These are phyloP conservation scores for Setipinna tenuifilis DNA, from an alignment of 2,797 vertebrate genomes.

Conservation along the genomic window DNA sequence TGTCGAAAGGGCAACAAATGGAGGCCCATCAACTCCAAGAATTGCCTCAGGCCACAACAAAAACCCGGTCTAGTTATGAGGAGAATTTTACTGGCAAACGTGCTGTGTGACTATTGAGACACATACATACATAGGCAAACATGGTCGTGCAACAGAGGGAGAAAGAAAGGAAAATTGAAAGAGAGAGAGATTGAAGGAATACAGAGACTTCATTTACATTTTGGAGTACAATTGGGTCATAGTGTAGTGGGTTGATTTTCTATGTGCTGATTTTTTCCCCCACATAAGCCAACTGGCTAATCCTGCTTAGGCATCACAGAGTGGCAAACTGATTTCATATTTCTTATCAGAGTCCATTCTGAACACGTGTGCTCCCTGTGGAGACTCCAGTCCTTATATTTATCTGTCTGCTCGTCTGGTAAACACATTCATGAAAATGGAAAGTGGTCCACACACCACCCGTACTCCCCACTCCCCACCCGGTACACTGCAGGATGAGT, in stretches of 20 bases:
- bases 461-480: not conserved
- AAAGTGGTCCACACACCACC: not conserved
- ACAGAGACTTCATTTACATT: slow-evolving; percentile 6
- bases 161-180: not conserved
- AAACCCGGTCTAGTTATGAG: slow-evolving; percentile 62
- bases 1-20: slow-evolving; percentile 67
- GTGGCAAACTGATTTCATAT: slow-evolving; percentile 17
- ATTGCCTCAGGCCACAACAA: slow-evolving; percentile 69
- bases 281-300: slow-evolving; percentile 14
- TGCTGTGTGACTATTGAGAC: slow-evolving; percentile 54
- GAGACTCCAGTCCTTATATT: slow-evolving; percentile 13
- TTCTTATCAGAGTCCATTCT: slow-evolving; percentile 14
- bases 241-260: not conserved
- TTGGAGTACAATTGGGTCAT: slow-evolving; percentile 23
- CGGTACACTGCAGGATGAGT: not conserved
- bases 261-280: not conserved
- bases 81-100: slow-evolving; percentile 63
- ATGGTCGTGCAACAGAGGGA: not conserved
- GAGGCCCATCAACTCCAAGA: slow-evolving; percentile 72
- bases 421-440: slow-evolving; percentile 17
- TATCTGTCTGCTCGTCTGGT: slow-evolving; percentile 13
- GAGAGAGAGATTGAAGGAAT: not conserved
- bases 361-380: not conserved
- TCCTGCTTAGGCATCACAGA: slow-evolving; percentile 13
- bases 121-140: slow-evolving; percentile 22